Evolutionary conservation across 1,140 invertebrate genomes (phyloP), one percentile per base, ranked within the genome.

Genomic region (Armadillidium nasatum): DNA sequence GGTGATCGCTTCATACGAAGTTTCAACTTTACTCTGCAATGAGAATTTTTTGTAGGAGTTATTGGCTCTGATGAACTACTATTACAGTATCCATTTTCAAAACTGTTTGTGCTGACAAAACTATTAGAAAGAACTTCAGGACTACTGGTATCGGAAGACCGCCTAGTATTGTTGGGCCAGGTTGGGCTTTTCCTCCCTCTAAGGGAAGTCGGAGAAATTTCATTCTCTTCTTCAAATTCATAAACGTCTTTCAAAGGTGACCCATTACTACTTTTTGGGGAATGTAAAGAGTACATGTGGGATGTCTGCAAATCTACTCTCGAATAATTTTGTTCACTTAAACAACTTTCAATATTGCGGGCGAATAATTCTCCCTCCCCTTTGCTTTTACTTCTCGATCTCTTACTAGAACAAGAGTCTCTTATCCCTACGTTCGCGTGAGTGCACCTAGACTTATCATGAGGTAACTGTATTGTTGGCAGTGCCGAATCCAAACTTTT

Each of bases 1-100:
- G 93, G 93, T 71, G 92, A 94, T 23, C 93, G 89, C 83, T 94
- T 94, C 88, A 95, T 92, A 6, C 93, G 87, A 15, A 95, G 83
- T 0, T 92, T 94, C 50, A 95, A 82, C 82, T 94, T 94, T 15
- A 94, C 84, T 13, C 91, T 87, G 54, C 71, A 72, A 10, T 77
- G 72, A 10, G 54, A 70, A 33, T 45, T 19, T 90, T 88, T 68
- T 88, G 87, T 84, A 71, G 87, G 4, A 88, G 88, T 89, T 23
- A 74, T 73, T 73, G 67, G 74, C 66, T 33, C 54, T 13, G 60
- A 10, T 7, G 46, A 7, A 44, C 15, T 10, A 11, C 21, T 33
- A n/a, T 67, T 44, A 45, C 76, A 76, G 46, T 73, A 76, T 78
- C 70, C 75, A 50, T 76, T 78, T 74, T 78, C 75, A 73, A 72